Base-by-base conservation (phyloP, 2,113 vertebrate genomes). In the Aegithalos caudatus region DNA sequence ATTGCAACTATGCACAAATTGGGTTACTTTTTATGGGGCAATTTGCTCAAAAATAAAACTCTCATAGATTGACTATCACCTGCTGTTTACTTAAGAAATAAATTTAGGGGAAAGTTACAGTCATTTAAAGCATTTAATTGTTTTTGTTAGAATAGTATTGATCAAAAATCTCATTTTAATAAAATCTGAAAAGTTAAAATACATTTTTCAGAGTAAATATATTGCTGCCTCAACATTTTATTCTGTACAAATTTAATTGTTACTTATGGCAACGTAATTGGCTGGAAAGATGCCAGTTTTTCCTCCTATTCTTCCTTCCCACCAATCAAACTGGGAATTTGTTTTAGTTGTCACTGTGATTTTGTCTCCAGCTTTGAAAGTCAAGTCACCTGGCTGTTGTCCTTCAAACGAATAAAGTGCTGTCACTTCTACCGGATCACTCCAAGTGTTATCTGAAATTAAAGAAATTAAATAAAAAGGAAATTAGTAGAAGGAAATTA, bases 281-380 rank as follows among this genome's bases (percentile, higher is more conserved):
- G 99, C 99, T 56, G 99, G 99, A 76, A 99, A 99, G 96, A 99
- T 99, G n/a, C 99, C 99, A 37, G 98, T 98, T 58, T 97, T 96
- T 22, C 98, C 99, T 62, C 97, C 97, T 54, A 98, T 84, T 35
- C 83, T 97, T 60, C 99, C 99, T 96, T 99, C 99, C 99, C 99
- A 99, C 99, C 99, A 99, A 91, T 99, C 99, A 60, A 99, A 99
- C 94, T 99, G 98, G 4, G 99, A 99, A 44, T 98, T 98, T 0
- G 99, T 99, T 97, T 98, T 98, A 21, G 98, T 99, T 77, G 98
- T 89, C 65, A 99, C 98, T 9, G 97, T 98, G 96, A 99, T 99
- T 92, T 85, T 98, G 95, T 99, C 99, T 44, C 99, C 99, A 11
- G 97, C 97, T 72, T 95, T 92, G 91, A 99, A 99, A 86, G 97